Conservation (phyloP, 2,888 invertebrate genomes). For the Galeruca laticollis region DNA sequence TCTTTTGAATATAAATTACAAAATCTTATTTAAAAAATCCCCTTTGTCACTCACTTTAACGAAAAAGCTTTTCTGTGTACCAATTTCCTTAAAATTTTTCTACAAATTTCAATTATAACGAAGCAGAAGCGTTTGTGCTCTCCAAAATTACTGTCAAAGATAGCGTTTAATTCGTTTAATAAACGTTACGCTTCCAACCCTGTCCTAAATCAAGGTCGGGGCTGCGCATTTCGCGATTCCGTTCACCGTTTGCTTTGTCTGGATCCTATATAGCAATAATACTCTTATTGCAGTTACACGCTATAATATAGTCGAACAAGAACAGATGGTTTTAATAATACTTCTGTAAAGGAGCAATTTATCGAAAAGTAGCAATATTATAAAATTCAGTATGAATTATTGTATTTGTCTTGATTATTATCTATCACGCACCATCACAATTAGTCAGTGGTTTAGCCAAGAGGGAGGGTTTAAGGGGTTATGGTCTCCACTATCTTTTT, state of each 20-base stretch:
- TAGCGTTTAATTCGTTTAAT: constrained; percentile 17
- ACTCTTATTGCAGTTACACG: not conserved
- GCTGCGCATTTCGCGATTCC: not conserved
- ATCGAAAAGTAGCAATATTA: no score
- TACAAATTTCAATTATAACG: constrained; percentile 7
- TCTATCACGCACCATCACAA: no score
- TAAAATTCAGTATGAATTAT: no score
- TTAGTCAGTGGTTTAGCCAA: no score
- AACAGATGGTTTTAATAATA: no score
- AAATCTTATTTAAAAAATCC: not conserved
- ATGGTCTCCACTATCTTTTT: no score
- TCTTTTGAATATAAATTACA: not conserved
- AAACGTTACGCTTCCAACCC: constrained; percentile 1
- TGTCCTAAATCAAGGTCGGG: constrained; percentile 3
- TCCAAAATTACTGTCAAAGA: constrained; percentile 12
- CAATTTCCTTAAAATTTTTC: not conserved
- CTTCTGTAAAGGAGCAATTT: no score
- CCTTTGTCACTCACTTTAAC: not conserved
- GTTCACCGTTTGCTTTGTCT: not conserved
- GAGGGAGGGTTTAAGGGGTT: no score
- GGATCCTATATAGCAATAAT: not conserved
- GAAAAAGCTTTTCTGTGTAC: no score
- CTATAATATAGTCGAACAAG: not conserved
- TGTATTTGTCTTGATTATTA: no score
- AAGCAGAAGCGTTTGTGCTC: not conserved